Evolutionary conservation across 2,113 vertebrate species (phyloP).

Genomic region (Microcebus jonahi): DNA sequence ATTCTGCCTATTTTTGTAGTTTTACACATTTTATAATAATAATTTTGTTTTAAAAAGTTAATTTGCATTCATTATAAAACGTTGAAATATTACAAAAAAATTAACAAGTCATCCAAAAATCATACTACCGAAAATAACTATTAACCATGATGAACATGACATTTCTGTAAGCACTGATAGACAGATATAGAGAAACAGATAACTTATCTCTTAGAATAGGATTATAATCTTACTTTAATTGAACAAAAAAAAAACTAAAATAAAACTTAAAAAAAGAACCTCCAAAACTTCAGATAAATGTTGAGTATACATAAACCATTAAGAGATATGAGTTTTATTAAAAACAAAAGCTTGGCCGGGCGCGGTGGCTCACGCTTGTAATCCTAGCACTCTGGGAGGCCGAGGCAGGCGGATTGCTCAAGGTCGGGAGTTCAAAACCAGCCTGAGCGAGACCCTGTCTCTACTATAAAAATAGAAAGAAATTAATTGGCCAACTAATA

Average conservation of each 20-base stretch:
- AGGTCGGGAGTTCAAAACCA: no score
- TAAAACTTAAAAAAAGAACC: background rate
- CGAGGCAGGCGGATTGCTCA: no score
- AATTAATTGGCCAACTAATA: no score
- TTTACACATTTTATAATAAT: background rate
- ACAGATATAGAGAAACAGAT: background rate
- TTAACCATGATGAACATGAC: background rate
- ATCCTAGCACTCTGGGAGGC: no score
- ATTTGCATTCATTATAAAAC: background rate
- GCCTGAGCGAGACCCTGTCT: no score
- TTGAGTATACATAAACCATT: background rate
- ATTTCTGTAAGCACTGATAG: background rate
- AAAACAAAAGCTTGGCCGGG: background rate
- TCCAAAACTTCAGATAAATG: background rate
- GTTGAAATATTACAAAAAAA: background rate
- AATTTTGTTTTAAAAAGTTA: background rate
- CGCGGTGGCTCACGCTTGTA: no score
- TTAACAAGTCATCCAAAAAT: background rate
- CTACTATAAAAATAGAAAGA: no score
- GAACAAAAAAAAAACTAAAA: constrained; percentile 5
- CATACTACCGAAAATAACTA: background rate
- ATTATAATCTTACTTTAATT: background rate
- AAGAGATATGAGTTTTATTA: background rate
- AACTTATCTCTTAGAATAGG: background rate
- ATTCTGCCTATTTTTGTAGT: background rate